These are phyloP conservation scores for Hydrotaea diabolus DNA, from an alignment of 2,888 invertebrate species.

Conservation along the genomic window DNA sequence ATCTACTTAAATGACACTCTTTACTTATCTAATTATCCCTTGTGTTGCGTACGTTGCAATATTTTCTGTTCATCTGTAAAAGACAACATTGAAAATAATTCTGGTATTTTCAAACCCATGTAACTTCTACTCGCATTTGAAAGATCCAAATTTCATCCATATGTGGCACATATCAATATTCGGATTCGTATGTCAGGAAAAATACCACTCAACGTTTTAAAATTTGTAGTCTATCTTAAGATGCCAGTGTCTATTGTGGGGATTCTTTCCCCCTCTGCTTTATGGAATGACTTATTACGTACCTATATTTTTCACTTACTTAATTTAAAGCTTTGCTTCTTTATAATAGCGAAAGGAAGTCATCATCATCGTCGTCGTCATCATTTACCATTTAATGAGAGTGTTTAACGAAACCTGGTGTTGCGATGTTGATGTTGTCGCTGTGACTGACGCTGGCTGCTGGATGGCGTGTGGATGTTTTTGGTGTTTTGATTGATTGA, in stretches of 20 bases:
- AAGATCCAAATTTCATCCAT: too few species aligned
- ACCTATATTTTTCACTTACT: constrained; percentile 7
- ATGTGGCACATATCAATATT: too few species aligned
- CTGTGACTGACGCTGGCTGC: not conserved
- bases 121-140: too few species aligned
- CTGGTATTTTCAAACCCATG: too few species aligned
- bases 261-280: not conserved
- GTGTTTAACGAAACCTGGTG: constrained; percentile 8
- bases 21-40: too few species aligned
- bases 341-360: constrained; percentile 11
- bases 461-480: not conserved
- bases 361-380: not conserved
- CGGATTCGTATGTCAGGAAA: too few species aligned
- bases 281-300: constrained; percentile 5
- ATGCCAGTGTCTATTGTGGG: not conserved
- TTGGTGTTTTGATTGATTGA: constrained; percentile 44
- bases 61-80: too few species aligned
- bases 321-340: not conserved
- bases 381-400: constrained; percentile 29
- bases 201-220: too few species aligned
- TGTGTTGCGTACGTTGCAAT: too few species aligned
- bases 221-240: not conserved
- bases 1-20: too few species aligned
- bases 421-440: not conserved
- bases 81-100: too few species aligned